phyloP scores from a whole-genome alignment of 2,888 invertebrate genomes.

The Andrena chrysosceles region DNA sequence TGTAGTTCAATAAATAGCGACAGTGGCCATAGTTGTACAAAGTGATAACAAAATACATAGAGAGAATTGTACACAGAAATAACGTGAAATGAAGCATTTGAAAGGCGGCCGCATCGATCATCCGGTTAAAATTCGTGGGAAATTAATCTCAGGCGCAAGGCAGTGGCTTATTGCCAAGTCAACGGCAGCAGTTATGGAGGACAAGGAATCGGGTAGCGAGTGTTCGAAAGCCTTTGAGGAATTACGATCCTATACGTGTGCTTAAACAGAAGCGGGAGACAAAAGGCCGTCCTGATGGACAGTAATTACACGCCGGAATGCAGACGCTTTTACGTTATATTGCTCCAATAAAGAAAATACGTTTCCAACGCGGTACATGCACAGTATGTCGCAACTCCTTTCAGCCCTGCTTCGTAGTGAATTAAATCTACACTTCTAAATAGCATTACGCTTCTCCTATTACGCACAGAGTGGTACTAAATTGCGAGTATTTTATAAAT shows the following conservation, averaged over 20 bases:
- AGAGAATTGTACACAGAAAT: slow-evolving; percentile 23
- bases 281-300: slow-evolving; percentile 67
- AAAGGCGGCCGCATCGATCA: slow-evolving; percentile 46
- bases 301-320: slow-evolving; percentile 59
- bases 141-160: slow-evolving; percentile 67
- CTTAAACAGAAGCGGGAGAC: slow-evolving; percentile 50
- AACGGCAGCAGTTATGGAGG: slow-evolving; percentile 65
- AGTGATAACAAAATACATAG: slow-evolving; percentile 22
- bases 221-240: slow-evolving; percentile 68
- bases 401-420: background rate
- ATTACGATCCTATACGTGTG: slow-evolving; percentile 59
- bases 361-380: slow-evolving; percentile 7
- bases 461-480: background rate
- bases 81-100: slow-evolving; percentile 37
- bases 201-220: slow-evolving; percentile 67
- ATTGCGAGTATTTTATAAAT: background rate
- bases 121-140: slow-evolving; percentile 66
- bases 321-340: slow-evolving; percentile 44
- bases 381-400: slow-evolving; percentile 3
- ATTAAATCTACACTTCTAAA: slow-evolving; percentile 15
- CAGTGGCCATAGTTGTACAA: background rate
- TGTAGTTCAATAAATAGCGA: too few relatives aligned
- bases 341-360: slow-evolving; percentile 51
- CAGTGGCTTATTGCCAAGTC: slow-evolving; percentile 71
- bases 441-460: background rate